Evolutionary conservation across 2,113 vertebrate species (phyloP).

Genomic region (Tonatia bakeri): DNA sequence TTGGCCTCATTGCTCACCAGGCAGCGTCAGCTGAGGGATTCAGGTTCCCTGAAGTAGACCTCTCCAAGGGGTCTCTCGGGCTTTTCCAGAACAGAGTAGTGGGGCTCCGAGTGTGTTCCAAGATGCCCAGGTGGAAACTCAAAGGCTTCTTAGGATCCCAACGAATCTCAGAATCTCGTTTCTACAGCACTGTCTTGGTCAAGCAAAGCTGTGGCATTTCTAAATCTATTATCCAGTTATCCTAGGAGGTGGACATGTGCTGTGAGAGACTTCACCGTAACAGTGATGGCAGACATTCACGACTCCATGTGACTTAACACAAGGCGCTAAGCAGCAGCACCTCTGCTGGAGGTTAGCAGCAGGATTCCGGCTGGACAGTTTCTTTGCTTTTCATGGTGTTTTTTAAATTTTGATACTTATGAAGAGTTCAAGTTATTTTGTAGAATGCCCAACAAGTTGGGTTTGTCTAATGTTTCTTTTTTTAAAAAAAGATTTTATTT

Average conservation of each 20-base stretch:
- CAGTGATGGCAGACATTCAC: background rate
- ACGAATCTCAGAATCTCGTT: background rate
- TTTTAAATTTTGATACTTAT: background rate
- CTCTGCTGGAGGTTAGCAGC: background rate
- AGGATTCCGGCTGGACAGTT: background rate
- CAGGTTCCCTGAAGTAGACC: conserved; percentile 2
- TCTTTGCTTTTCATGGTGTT: background rate
- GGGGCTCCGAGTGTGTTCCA: conserved; percentile 62
- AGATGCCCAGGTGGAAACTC: background rate
- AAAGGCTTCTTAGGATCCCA: background rate
- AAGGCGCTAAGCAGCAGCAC: background rate
- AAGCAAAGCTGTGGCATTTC: background rate
- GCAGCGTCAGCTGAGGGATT: background rate
- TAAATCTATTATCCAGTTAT: background rate
- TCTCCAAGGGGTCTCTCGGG: conserved; percentile 35
- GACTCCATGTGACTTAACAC: background rate
- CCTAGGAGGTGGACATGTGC: background rate
- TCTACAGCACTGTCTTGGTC: background rate
- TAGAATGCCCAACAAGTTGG: background rate
- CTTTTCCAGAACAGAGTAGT: background rate
- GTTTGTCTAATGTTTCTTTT: background rate
- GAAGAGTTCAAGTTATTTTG: background rate
- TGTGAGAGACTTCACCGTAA: background rate
- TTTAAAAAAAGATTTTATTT: no score
- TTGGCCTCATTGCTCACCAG: background rate